Percentiles rank a stretch among this genome's conserved stretches.
phyloP scores from a whole-genome alignment of 2,797 vertebrate genomes.

The Ctenosaura bakeri region DNA sequence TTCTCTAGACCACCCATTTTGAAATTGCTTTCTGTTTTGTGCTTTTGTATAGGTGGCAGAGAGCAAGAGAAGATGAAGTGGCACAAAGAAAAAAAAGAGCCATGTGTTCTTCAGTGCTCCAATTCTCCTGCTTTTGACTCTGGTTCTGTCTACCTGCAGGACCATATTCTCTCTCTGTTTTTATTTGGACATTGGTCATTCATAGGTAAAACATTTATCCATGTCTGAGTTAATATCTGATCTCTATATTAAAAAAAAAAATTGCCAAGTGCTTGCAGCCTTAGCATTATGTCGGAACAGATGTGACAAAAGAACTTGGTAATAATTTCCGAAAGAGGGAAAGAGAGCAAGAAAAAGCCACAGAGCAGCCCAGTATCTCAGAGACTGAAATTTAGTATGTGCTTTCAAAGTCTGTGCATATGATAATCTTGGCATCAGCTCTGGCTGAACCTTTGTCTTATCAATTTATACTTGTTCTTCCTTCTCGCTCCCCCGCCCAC shows the following conservation, averaged over 20 bases:
- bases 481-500: not conserved
- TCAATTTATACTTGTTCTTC: not conserved
- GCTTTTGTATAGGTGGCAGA: not conserved
- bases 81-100: not conserved
- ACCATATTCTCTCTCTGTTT: not conserved
- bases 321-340: not conserved
- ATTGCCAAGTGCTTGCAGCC: not conserved
- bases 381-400: not conserved
- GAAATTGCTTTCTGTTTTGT: not conserved
- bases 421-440: no score
- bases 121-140: not conserved
- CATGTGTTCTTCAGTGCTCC: no score
- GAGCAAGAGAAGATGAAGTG: not conserved
- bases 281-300: not conserved
- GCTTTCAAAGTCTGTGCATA: not conserved
- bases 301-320: not conserved
- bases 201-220: not conserved
- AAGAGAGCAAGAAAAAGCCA: no score
- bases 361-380: not conserved
- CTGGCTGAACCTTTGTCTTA: not conserved
- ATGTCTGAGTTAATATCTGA: not conserved
- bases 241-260: not conserved
- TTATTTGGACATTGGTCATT: not conserved
- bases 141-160: not conserved
- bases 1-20: not conserved